Evolutionary conservation across 2,797 vertebrate genomes (phyloP).

Genomic region (Smutsia temminckii): DNA sequence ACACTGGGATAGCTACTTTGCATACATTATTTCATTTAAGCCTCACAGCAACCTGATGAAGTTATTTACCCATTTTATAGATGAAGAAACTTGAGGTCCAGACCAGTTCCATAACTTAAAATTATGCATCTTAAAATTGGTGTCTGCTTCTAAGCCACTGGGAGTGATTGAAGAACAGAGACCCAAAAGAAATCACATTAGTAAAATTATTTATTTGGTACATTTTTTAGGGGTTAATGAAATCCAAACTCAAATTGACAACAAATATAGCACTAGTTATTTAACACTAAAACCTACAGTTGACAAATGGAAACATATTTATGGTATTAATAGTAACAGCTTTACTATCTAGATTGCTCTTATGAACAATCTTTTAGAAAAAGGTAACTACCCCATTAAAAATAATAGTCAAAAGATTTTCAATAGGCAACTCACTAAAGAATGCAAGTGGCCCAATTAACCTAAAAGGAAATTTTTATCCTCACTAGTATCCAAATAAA

Average conservation of each 20-base stretch:
- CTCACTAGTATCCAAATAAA: slow-evolving; percentile 5
- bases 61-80: slow-evolving; percentile 11
- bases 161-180: background rate
- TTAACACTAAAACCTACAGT: background rate
- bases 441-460: background rate
- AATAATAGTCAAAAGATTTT: background rate
- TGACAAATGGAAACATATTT: background rate
- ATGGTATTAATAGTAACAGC: background rate
- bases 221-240: background rate
- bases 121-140: background rate
- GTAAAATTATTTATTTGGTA: slow-evolving; percentile 19
- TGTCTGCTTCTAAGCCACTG: background rate
- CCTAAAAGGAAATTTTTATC: background rate
- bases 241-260: slow-evolving; percentile 23
- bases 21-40: background rate
- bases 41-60: background rate
- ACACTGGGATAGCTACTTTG: background rate
- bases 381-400: slow-evolving; percentile 14
- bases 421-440: background rate
- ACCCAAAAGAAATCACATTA: background rate
- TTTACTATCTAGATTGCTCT: background rate
- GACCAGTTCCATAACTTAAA: background rate
- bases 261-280: background rate
- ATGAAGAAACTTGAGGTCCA: slow-evolving; percentile 14
- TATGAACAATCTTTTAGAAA: background rate